phyloP scores from a whole-genome alignment of 1,140 invertebrate genomes.

The Drosophila nigromelanica region DNA sequence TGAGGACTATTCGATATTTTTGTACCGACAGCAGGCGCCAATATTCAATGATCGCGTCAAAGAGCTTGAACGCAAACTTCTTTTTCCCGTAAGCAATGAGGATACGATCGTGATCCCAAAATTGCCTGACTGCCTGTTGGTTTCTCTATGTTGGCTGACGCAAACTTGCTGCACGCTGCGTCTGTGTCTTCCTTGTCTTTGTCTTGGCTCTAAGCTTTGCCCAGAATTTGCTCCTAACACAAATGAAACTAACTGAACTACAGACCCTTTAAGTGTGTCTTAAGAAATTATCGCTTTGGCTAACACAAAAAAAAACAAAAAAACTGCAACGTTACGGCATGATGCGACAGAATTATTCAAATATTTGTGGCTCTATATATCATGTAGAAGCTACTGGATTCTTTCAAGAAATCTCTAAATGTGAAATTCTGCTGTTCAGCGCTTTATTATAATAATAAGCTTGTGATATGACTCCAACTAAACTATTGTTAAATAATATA shows the following conservation, averaged over 20 bases:
- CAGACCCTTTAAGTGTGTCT: conserved; percentile 3
- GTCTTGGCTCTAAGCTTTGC: conserved; percentile 4
- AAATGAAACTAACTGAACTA: conserved; percentile 16
- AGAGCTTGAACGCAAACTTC: conserved; percentile 90
- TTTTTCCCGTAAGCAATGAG: conserved; percentile 88
- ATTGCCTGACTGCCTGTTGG: conserved; percentile 40
- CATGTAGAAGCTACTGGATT: background rate
- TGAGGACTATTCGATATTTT: conserved; percentile 90
- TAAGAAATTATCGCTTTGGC: conserved; percentile 8
- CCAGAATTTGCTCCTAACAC: conserved; percentile 6
- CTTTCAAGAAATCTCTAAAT: background rate
- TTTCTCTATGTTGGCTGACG: conserved; percentile 23
- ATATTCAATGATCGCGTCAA: conserved; percentile 91
- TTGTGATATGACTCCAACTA: conserved; percentile 6
- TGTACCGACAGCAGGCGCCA: conserved; percentile 89
- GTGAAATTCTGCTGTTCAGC: background rate
- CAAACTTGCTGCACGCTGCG: conserved; percentile 8
- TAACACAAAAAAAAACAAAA: conserved; percentile 1
- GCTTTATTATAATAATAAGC: conserved; percentile 8
- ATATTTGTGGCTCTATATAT: background rate
- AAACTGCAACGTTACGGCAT: background rate
- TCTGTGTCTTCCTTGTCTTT: background rate
- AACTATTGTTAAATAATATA: conserved; percentile 3
- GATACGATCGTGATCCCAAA: conserved; percentile 12
- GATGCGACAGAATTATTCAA: background rate